Percentiles rank a stretch among this genome's conserved stretches.
phyloP scores from a whole-genome alignment of 2,888 invertebrate genomes.

The Baccha elongata region DNA sequence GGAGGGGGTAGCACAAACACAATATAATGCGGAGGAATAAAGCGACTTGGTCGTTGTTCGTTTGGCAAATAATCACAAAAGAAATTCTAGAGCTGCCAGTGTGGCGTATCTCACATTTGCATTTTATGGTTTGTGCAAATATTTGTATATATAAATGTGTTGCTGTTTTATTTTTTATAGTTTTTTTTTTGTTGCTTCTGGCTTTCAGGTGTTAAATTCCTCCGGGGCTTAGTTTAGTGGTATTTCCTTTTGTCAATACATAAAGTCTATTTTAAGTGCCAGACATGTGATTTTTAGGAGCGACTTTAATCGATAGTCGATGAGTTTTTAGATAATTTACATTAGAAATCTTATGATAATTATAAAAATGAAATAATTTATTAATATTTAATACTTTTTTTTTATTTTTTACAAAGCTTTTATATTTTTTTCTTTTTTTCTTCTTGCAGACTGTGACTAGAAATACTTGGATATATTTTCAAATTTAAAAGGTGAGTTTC shows the following conservation, averaged over 20 bases:
- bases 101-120: conserved; percentile 70
- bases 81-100: conserved; percentile 66
- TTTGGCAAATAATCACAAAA: conserved; percentile 66
- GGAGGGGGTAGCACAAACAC: conserved; percentile 18
- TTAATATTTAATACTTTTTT: too few relatives aligned
- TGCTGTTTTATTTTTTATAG: conserved; percentile 15
- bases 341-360: too few relatives aligned
- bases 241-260: not conserved
- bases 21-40: conserved; percentile 6
- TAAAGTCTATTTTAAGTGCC: not conserved
- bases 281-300: too few relatives aligned
- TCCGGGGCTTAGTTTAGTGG: conserved; percentile 54
- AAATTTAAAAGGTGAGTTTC: too few relatives aligned
- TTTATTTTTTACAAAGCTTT: too few relatives aligned
- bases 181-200: conserved; percentile 36
- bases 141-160: conserved; percentile 49
- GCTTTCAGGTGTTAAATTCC: conserved; percentile 71
- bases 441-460: too few relatives aligned
- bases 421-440: too few relatives aligned
- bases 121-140: conserved; percentile 73
- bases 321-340: too few relatives aligned
- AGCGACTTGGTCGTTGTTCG: conserved; percentile 23
- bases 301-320: too few relatives aligned
- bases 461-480: too few relatives aligned
- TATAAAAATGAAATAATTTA: too few relatives aligned